Evolutionary conservation across 2,113 vertebrate species (phyloP).

Genomic region (Chionodraco myersi): DNA sequence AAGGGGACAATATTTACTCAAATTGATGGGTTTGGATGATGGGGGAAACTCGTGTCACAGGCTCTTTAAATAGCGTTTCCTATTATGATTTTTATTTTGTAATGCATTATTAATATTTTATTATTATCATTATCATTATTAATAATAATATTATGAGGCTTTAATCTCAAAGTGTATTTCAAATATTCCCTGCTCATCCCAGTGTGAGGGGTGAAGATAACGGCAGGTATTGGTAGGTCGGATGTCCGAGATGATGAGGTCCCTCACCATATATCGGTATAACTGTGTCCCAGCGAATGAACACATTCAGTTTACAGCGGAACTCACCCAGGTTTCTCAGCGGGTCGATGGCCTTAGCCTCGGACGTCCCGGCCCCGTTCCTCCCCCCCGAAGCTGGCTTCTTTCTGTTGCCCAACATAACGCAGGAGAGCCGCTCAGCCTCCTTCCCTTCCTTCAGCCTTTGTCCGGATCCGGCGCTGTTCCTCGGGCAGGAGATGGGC

Average conservation of each 20-base stretch:
- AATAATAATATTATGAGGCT: too few species aligned
- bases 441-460: neutral
- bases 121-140: too few species aligned
- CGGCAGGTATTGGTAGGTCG: neutral
- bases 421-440: neutral
- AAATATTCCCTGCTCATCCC: too few species aligned
- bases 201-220: neutral
- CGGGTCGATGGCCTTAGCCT: constrained; percentile 74
- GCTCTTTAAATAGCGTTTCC: too few species aligned
- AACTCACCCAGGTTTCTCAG: constrained; percentile 79
- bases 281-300: neutral
- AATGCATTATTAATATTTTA: too few species aligned
- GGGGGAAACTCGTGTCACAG: too few species aligned
- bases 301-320: neutral
- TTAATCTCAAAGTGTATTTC: too few species aligned
- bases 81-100: too few species aligned
- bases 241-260: too few species aligned
- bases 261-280: too few species aligned
- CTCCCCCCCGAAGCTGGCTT: constrained; percentile 42
- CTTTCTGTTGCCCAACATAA: constrained; percentile 73
- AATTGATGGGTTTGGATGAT: too few species aligned
- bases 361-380: constrained; percentile 71
- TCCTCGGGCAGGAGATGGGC: neutral
- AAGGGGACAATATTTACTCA: too few species aligned
- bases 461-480: neutral